These are phyloP conservation scores for Hippocampus barbouri DNA, from an alignment of 2,113 vertebrate species.

Conservation along the genomic window DNA sequence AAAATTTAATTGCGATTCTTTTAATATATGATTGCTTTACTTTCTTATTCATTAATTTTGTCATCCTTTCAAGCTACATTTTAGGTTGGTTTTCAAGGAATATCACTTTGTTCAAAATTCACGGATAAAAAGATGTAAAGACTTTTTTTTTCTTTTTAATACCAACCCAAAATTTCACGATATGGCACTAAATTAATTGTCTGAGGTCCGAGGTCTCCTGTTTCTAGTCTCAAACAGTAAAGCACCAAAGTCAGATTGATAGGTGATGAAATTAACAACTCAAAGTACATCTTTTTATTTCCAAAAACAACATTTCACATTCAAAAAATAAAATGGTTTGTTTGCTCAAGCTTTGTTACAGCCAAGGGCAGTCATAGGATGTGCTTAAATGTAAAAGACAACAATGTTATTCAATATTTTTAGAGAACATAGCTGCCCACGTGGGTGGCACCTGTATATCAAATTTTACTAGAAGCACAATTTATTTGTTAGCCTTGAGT, in stretches of 20 bases:
- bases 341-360: slow-evolving; percentile 22
- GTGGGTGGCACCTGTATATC: neutral
- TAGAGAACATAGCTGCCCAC: neutral
- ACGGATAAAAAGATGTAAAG: too few relatives aligned
- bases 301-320: slow-evolving; percentile 35
- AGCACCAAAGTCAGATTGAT: neutral
- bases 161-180: too few relatives aligned
- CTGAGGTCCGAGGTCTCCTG: too few relatives aligned
- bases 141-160: too few relatives aligned
- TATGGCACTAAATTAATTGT: too few relatives aligned
- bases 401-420: slow-evolving; percentile 5
- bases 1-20: too few relatives aligned
- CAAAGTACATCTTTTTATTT: slow-evolving; percentile 26
- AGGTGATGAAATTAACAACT: neutral
- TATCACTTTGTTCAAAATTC: too few relatives aligned
- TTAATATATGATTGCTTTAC: too few relatives aligned
- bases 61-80: too few relatives aligned
- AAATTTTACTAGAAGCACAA: neutral
- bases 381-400: slow-evolving; percentile 12
- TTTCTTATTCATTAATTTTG: too few relatives aligned
- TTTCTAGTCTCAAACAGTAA: neutral
- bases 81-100: too few relatives aligned
- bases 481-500: too few relatives aligned
- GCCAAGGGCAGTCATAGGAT: slow-evolving; percentile 10
- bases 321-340: slow-evolving; percentile 31